Evolutionary conservation across 2,888 invertebrate species (phyloP).

Genomic region (Cephus sareptanus): DNA sequence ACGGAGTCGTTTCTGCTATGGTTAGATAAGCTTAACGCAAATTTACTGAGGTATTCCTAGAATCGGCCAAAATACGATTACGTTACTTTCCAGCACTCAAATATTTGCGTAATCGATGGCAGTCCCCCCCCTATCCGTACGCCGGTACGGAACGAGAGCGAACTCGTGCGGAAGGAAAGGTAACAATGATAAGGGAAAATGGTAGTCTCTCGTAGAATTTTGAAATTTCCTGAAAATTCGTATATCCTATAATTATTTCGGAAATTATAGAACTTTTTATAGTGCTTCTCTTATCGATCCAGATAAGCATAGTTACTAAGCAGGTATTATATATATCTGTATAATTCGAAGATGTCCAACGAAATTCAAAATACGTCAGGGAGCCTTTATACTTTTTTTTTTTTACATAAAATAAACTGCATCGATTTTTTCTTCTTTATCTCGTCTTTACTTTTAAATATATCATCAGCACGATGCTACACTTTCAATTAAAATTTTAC

Average conservation of each 20-base stretch:
- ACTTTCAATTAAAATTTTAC: not conserved
- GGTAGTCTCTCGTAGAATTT: not conserved
- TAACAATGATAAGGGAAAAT: constrained; percentile 8
- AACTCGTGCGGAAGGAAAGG: constrained; percentile 4
- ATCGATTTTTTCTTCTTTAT: no score
- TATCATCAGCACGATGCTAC: not conserved
- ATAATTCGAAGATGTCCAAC: not conserved
- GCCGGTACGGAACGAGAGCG: constrained; percentile 26
- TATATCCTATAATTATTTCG: not conserved
- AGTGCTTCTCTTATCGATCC: not conserved
- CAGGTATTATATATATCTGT: not conserved
- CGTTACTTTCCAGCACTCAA: constrained; percentile 35
- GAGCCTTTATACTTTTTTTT: no score
- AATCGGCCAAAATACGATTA: constrained; percentile 31
- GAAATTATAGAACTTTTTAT: not conserved
- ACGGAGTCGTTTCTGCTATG: constrained; percentile 5
- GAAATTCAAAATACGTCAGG: not conserved
- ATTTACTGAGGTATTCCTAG: constrained; percentile 39
- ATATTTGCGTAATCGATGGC: constrained; percentile 48
- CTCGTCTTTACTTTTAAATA: not conserved
- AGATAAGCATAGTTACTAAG: not conserved
- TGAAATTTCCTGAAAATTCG: not conserved
- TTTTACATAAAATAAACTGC: no score
- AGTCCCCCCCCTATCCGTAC: constrained; percentile 9
- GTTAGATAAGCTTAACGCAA: constrained; percentile 45